Evolutionary conservation across 2,888 invertebrate species (phyloP), one percentile per base, ranked within the genome.

Genomic region (Sarcophaga rosellei): DNA sequence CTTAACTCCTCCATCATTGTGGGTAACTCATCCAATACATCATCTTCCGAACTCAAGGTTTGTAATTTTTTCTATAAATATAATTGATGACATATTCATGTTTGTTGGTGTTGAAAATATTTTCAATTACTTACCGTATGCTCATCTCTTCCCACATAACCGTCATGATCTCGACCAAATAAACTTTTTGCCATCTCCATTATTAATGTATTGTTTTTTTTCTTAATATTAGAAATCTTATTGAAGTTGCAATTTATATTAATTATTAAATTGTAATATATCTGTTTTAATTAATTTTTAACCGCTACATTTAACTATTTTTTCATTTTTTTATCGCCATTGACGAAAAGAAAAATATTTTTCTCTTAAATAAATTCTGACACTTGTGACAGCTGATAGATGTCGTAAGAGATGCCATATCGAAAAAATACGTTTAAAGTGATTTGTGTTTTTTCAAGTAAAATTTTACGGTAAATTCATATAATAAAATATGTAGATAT

Each of bases 121-220:
- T 53, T 78, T 88, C 72, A 15, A 69, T 66, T 79, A 93, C 94
- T 94, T 94, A 96, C 96, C 92, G 95, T 95, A 91, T 97, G 96
- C 92, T 97, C 97, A 92, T 96, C 96, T 91, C 96, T 96, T 78
- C 97, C 97, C 89, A 97, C 97, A 93, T 98, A 98, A 89, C 98
- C 98, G 90, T 96, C 97, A 91, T 97, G 97, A 91, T 97, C 96
- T 88, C 97, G 95, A 89, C 96, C 96, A 94, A 98, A 98, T 88
- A 98, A 94, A 68, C 97, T 97, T 94, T 98, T 97, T 0, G 98
- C 98, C 92, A 98, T 95, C 94, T 99, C 98, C 98, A 81, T 88
- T 6, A 12, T 74, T n/a, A 73, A 35, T 2, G 35, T 35, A 35
- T 10, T 35, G 23, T 15, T 70, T 47, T 47, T 45, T 47, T 61